phyloP scores from a whole-genome alignment of 2,888 invertebrate species.

The Patella pellucida region DNA sequence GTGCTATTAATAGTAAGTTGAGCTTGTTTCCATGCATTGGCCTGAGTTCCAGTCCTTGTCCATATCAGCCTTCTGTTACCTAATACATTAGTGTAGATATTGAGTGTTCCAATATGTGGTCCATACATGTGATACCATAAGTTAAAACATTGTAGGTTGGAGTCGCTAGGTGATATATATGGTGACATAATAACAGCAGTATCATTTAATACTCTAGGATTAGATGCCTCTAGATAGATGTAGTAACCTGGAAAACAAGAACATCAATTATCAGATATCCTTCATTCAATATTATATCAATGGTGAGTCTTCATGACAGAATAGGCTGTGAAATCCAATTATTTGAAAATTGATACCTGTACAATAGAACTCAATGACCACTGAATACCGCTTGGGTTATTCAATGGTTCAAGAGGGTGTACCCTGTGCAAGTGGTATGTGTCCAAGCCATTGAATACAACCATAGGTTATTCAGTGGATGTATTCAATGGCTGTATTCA shows the following conservation, averaged over 20 bases:
- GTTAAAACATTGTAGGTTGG: constrained; percentile 52
- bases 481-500: too few relatives aligned
- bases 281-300: background rate
- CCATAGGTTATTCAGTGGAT: too few relatives aligned
- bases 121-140: constrained; percentile 68
- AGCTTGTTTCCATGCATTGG: constrained; percentile 57
- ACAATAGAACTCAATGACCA: too few relatives aligned
- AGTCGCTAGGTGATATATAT: constrained; percentile 40
- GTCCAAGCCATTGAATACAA: too few relatives aligned
- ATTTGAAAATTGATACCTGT: background rate
- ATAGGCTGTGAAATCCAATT: background rate
- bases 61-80: constrained; percentile 41
- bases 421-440: too few relatives aligned
- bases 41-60: constrained; percentile 54
- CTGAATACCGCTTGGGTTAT: too few relatives aligned
- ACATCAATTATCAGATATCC: background rate
- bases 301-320: background rate
- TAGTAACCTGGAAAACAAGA: constrained; percentile 72
- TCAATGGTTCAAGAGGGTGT: too few relatives aligned
- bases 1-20: constrained; percentile 47
- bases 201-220: constrained; percentile 75
- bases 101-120: constrained; percentile 50
- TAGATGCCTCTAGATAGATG: constrained; percentile 86
- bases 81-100: constrained; percentile 40
- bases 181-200: constrained; percentile 73